A percentile compares a stretch with the other conserved stretches of the same genome.
Conservation (phyloP, 2,888 invertebrate species). For the Melanargia galathea region DNA sequence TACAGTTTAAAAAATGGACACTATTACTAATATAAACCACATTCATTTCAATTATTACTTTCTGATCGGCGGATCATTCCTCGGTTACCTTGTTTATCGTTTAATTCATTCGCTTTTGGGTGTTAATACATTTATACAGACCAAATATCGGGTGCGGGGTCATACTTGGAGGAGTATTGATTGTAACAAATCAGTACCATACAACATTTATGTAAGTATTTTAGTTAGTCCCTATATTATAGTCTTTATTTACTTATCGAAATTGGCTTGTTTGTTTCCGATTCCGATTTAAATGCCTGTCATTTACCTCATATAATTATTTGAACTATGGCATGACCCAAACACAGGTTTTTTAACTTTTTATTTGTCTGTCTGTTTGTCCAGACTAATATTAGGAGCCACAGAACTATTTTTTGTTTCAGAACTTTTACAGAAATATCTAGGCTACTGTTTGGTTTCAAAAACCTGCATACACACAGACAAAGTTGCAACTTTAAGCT, state of each 20-base stretch:
- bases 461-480: no score
- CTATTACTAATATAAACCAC: constrained; percentile 55
- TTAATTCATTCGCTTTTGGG: constrained; percentile 64
- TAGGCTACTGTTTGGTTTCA: no score
- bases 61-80: constrained; percentile 66
- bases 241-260: no score
- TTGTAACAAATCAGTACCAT: constrained; percentile 76
- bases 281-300: not conserved
- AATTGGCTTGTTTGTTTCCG: not conserved
- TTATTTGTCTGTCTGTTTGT: no score
- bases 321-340: not conserved
- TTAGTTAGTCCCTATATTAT: no score
- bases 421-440: no score
- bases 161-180: constrained; percentile 80
- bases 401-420: no score
- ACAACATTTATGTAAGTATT: constrained; percentile 71
- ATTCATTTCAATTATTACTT: constrained; percentile 70
- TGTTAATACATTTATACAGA: constrained; percentile 65
- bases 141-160: constrained; percentile 61
- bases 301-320: not conserved
- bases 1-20: constrained; percentile 49
- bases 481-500: no score
- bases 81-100: constrained; percentile 68
- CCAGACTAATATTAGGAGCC: no score
- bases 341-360: no score